These are phyloP conservation scores for Oreocharis arfaki DNA, from an alignment of 2,113 vertebrate species.

Conservation along the genomic window DNA sequence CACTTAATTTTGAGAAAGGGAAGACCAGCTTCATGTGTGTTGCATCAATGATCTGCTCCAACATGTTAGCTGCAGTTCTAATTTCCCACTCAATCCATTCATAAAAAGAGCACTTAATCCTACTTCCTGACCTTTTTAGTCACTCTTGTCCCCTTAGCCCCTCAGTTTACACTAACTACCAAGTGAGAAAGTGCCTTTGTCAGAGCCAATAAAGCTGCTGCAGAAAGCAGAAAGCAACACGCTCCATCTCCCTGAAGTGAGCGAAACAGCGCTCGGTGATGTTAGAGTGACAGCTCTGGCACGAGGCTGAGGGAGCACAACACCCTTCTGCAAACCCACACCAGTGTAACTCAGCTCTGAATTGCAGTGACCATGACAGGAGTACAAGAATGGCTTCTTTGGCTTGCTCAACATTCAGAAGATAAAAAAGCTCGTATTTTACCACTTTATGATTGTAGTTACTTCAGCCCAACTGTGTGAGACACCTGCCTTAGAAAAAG, in stretches of 20 bases:
- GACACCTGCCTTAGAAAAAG: background rate
- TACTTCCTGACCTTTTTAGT: background rate
- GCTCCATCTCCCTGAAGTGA: background rate
- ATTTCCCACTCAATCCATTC: background rate
- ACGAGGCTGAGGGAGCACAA: background rate
- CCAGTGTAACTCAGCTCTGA: background rate
- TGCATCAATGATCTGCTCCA: background rate
- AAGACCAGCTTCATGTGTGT: background rate
- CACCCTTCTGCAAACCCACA: background rate
- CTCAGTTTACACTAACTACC: background rate
- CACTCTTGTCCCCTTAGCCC: background rate
- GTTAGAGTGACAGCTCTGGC: background rate
- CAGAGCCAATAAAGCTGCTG: background rate
- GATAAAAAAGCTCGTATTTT: background rate
- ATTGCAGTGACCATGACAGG: background rate
- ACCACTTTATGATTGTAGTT: background rate
- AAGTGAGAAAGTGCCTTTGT: background rate
- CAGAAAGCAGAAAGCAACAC: background rate
- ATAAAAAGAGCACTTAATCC: background rate
- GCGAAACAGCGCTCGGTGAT: fast-evolving
- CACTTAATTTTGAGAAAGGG: background rate
- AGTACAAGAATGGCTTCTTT: background rate
- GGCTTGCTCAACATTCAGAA: background rate
- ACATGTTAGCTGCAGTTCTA: background rate
- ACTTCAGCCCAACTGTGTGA: background rate